Evolutionary conservation across 2,888 invertebrate species (phyloP).

Genomic region (Hydropsyche betteni): DNA sequence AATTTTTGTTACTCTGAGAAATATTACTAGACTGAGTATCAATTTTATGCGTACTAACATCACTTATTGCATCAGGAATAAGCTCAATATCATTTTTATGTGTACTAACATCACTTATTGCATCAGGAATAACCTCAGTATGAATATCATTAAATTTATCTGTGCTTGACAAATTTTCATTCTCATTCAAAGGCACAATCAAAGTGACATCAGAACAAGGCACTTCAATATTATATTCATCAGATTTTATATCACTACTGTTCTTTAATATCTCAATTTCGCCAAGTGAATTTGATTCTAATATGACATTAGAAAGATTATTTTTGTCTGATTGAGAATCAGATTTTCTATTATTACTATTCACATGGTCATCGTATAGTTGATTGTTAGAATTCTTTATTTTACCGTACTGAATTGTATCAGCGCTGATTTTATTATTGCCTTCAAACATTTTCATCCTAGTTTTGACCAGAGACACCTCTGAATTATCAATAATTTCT

Average conservation of each 20-base stretch:
- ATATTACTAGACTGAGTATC: constrained; percentile 24
- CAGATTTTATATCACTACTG: constrained; percentile 40
- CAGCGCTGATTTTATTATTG: constrained; percentile 25
- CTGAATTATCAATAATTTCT: constrained; percentile 38
- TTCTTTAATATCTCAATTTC: constrained; percentile 19
- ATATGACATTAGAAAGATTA: constrained; percentile 18
- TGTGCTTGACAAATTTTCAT: constrained; percentile 13
- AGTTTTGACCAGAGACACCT: constrained; percentile 57
- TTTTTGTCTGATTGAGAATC: constrained; percentile 13
- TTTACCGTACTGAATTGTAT: not conserved
- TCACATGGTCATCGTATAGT: constrained; percentile 38
- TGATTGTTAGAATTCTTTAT: constrained; percentile 39
- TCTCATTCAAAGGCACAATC: constrained; percentile 39
- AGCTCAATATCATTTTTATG: not conserved
- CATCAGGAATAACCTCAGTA: constrained; percentile 53
- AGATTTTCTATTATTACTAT: constrained; percentile 42
- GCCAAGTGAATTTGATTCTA: constrained; percentile 15
- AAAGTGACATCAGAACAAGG: constrained; percentile 42
- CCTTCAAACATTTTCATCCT: constrained; percentile 59
- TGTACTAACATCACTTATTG: constrained; percentile 48
- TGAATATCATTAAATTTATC: constrained; percentile 54
- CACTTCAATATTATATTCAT: constrained; percentile 43
- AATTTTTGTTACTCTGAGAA: constrained; percentile 52
- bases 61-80: constrained; percentile 48
- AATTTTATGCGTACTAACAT: constrained; percentile 43